Percentiles rank a stretch among this genome's conserved stretches.
Evolutionary conservation across 2,113 vertebrate species (phyloP).

Genomic region (Edolisoma coerulescens): DNA sequence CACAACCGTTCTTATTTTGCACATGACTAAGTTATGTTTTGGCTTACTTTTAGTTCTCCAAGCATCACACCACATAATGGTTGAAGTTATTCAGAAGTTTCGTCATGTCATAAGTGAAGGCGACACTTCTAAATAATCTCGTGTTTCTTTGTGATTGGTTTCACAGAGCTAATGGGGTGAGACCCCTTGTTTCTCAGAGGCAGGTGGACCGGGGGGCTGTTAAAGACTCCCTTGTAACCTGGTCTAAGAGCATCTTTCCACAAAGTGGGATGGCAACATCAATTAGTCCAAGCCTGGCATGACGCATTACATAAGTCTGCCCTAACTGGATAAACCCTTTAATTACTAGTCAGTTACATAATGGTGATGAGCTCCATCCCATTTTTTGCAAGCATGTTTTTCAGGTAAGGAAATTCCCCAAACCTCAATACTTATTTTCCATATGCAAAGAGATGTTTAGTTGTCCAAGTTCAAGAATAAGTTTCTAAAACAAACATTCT

Average conservation of each 20-base stretch:
- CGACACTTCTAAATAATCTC: not conserved
- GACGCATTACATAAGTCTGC: not conserved
- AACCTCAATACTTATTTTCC: not conserved
- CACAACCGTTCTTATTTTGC: not conserved
- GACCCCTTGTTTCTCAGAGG: not conserved
- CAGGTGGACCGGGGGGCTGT: not conserved
- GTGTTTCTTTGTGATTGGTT: not conserved
- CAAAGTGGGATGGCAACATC: rapidly evolving
- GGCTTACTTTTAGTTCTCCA: not conserved
- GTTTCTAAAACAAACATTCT: not conserved
- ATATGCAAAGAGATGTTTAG: not conserved
- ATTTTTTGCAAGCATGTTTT: not conserved
- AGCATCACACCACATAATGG: not conserved
- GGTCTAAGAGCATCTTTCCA: not conserved
- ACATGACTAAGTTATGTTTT: not conserved
- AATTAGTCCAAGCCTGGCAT: not conserved
- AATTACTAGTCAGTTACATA: not conserved
- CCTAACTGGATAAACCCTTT: not conserved
- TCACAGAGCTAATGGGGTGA: not conserved
- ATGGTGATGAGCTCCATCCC: not conserved
- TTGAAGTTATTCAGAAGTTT: not conserved
- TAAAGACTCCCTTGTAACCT: not conserved
- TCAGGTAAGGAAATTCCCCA: not conserved
- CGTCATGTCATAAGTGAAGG: not conserved
- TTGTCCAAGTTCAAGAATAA: not conserved